Evolutionary conservation across 2,113 vertebrate genomes (phyloP).

Genomic region (Pedetes capensis): DNA sequence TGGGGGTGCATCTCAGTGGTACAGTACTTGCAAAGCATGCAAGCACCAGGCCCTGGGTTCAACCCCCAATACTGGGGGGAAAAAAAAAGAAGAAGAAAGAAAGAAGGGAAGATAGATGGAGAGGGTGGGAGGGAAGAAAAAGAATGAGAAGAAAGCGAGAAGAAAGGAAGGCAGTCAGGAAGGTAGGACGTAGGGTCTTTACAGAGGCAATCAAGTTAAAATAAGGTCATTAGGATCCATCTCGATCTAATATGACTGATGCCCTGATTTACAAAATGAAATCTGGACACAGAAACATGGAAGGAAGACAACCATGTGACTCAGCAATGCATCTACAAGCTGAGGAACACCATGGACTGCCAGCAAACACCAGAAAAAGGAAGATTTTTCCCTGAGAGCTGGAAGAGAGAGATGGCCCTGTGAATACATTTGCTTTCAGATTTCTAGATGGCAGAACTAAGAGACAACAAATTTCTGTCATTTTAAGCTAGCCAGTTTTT

Average conservation of each 20-base stretch:
- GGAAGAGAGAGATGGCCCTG: not conserved
- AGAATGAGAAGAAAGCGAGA: too few species aligned
- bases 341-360: not conserved
- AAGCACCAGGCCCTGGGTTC: too few species aligned
- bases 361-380: not conserved
- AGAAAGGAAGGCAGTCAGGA: too few species aligned
- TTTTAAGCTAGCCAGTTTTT: conserved; percentile 1
- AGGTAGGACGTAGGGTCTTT: too few species aligned
- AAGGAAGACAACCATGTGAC: not conserved
- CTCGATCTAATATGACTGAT: not conserved
- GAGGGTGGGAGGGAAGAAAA: too few species aligned
- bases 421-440: not conserved
- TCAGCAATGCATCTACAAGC: not conserved
- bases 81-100: too few species aligned
- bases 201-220: conserved; percentile 21
- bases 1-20: too few species aligned
- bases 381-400: not conserved
- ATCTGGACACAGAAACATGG: not conserved
- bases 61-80: too few species aligned
- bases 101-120: too few species aligned
- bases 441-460: not conserved
- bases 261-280: not conserved
- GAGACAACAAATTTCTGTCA: not conserved
- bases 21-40: too few species aligned
- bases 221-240: not conserved